Evolutionary conservation across 2,888 invertebrate genomes (phyloP).

Genomic region (Diloba caeruleocephala): DNA sequence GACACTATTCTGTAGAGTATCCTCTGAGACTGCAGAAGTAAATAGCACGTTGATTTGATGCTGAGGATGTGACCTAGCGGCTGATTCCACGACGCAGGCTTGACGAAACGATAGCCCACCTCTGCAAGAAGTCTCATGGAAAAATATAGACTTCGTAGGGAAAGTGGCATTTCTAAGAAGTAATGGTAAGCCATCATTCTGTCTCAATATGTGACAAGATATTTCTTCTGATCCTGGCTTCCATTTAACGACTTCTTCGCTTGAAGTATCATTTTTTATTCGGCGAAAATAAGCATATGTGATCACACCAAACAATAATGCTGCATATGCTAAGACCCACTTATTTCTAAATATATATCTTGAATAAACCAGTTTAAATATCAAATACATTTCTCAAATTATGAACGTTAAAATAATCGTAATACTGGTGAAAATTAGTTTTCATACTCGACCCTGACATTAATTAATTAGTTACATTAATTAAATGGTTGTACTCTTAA

Average conservation of each 20-base stretch:
- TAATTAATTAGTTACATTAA: too few species aligned
- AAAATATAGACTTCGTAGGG: slow-evolving; percentile 37
- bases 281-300: too few species aligned
- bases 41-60: slow-evolving; percentile 31
- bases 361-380: too few species aligned
- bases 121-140: slow-evolving; percentile 34
- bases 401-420: too few species aligned
- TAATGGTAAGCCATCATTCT: slow-evolving; percentile 12
- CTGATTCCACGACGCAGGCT: slow-evolving; percentile 42
- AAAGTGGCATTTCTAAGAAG: neutral
- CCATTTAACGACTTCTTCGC: slow-evolving; percentile 1
- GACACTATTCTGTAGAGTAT: neutral
- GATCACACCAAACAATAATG: too few species aligned
- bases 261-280: neutral
- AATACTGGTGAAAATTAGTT: too few species aligned
- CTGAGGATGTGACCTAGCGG: slow-evolving; percentile 33
- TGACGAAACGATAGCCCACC: slow-evolving; percentile 33
- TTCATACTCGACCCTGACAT: too few species aligned
- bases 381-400: too few species aligned
- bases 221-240: neutral
- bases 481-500: too few species aligned
- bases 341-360: too few species aligned
- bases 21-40: slow-evolving; percentile 11
- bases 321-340: too few species aligned
- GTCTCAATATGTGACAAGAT: slow-evolving; percentile 16